Evolutionary conservation across 1,140 invertebrate species (phyloP).

Genomic region (Phymorhynchus buccinoides): DNA sequence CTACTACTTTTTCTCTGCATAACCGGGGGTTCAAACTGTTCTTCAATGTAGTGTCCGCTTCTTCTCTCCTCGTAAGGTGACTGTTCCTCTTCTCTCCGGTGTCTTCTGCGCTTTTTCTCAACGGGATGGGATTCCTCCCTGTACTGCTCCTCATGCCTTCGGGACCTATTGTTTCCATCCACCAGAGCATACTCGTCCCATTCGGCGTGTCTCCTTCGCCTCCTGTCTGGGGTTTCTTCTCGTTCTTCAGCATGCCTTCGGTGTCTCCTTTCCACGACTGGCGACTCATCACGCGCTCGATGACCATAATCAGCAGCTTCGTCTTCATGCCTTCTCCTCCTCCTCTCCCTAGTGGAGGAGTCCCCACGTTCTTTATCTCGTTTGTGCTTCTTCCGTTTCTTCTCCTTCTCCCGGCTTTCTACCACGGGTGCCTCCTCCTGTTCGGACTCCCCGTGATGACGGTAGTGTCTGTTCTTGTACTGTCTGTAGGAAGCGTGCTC

Average conservation of each 20-base stretch:
- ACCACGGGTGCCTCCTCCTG: background rate
- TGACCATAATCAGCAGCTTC: background rate
- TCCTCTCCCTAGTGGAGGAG: background rate
- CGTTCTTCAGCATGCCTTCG: background rate
- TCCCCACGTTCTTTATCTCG: background rate
- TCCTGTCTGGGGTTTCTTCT: conserved; percentile 19
- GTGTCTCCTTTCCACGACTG: background rate
- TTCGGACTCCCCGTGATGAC: background rate
- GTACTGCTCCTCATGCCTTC: background rate
- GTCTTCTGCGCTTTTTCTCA: background rate
- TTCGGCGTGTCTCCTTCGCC: background rate
- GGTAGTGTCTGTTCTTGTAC: conserved; percentile 6
- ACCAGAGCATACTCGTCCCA: background rate
- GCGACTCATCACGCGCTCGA: background rate
- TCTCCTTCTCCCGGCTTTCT: background rate
- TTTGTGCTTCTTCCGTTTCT: background rate
- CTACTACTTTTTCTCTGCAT: background rate
- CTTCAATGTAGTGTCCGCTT: background rate
- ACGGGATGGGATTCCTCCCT: background rate
- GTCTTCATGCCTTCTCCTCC: background rate
- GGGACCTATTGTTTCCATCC: background rate
- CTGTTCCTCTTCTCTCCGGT: background rate
- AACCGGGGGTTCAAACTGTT: background rate
- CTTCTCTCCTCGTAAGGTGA: background rate
- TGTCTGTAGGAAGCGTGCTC: conserved; percentile 10